Evolutionary conservation across 2,797 vertebrate genomes (phyloP).

Genomic region (Spinus pinus): DNA sequence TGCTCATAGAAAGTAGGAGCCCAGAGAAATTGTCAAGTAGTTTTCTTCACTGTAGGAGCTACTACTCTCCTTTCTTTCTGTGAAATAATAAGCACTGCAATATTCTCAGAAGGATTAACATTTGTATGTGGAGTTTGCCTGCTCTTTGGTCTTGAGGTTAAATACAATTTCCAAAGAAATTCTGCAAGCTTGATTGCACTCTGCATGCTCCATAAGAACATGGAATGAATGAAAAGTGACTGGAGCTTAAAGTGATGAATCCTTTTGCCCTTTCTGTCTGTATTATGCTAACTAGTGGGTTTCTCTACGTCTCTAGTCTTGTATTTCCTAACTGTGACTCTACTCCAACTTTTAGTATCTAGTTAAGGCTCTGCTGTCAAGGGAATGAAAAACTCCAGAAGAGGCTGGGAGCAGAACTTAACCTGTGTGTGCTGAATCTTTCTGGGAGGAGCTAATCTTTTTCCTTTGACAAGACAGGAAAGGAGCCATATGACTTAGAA

Average conservation of each 20-base stretch:
- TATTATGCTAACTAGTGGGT: neutral
- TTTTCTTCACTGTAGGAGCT: neutral
- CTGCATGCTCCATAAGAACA: neutral
- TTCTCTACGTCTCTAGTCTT: neutral
- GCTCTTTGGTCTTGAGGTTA: neutral
- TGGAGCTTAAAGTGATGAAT: neutral
- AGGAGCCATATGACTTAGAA: neutral
- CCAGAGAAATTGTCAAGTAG: neutral
- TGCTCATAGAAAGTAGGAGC: neutral
- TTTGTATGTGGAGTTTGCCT: neutral
- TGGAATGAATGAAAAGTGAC: neutral
- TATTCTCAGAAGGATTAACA: neutral
- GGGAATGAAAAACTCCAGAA: neutral
- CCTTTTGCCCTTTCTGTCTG: neutral
- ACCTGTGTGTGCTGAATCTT: neutral
- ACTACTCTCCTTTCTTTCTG: neutral
- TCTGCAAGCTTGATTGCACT: neutral
- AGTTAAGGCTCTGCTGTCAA: neutral
- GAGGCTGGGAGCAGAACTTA: neutral
- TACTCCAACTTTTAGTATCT: neutral
- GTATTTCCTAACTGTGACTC: neutral
- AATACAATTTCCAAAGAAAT: neutral
- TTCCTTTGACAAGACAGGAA: neutral
- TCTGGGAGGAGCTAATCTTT: neutral
- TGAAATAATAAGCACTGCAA: neutral